These are phyloP conservation scores for Orthosia incerta DNA, from an alignment of 2,888 invertebrate genomes.

Conservation along the genomic window DNA sequence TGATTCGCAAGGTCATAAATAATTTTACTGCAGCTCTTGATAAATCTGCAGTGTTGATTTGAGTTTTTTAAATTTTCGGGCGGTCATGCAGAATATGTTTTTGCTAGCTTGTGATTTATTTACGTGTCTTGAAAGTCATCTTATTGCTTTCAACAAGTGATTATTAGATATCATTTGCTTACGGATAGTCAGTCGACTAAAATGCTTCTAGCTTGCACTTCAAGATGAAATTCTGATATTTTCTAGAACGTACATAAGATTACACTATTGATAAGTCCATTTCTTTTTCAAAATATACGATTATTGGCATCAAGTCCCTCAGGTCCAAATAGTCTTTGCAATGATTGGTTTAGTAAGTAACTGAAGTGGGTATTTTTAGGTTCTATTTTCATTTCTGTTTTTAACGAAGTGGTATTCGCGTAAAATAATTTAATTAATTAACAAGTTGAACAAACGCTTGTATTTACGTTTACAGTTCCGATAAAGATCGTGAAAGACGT, in stretches of 20 bases:
- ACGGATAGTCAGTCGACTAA: background rate
- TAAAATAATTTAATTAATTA: conserved; percentile 38
- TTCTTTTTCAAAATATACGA: background rate
- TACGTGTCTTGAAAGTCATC: background rate
- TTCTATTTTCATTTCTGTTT: background rate
- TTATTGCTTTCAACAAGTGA: conserved; percentile 13
- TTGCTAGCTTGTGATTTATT: conserved; percentile 9
- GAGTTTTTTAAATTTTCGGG: background rate
- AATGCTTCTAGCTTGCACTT: background rate
- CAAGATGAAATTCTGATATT: background rate
- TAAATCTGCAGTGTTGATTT: conserved; percentile 16
- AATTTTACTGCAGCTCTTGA: conserved; percentile 21
- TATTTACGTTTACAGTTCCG: conserved; percentile 28
- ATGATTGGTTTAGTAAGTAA: background rate
- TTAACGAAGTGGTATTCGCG: background rate
- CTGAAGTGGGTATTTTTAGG: background rate
- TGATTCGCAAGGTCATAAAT: conserved; percentile 35
- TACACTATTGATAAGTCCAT: background rate
- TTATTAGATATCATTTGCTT: background rate
- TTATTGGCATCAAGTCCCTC: background rate
- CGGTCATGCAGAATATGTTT: background rate
- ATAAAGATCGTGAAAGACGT: conserved; percentile 27
- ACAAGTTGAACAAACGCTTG: conserved; percentile 7
- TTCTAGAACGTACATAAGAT: background rate
- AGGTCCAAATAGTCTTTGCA: background rate